Conservation (phyloP, 37 sponge, comb jelly and placozoan species). For the Petrosia ficiformis region DNA sequence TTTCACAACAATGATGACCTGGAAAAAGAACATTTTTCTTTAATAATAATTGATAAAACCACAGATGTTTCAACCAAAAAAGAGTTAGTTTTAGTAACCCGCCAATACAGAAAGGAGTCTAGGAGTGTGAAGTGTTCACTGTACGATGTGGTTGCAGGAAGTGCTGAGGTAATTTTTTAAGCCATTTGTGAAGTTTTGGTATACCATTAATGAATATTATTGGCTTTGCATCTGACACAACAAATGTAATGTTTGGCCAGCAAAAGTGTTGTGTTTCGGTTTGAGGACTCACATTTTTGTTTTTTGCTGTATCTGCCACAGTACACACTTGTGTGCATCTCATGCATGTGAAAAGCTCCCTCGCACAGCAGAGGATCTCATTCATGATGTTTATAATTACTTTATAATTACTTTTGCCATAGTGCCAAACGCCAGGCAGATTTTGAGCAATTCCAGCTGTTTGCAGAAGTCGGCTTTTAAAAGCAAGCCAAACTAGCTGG, state of each 20-base stretch:
- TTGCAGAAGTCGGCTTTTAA: constrained; percentile 15
- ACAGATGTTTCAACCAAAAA: constrained; percentile 5
- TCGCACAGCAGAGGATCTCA: constrained; percentile 28
- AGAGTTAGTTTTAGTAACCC: neutral
- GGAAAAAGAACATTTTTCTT: neutral
- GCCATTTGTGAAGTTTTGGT: too few species aligned
- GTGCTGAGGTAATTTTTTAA: too few species aligned
- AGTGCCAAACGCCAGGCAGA: constrained; percentile 33
- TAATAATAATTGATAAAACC: constrained; percentile 9
- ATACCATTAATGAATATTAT: too few species aligned
- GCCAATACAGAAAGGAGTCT: neutral
- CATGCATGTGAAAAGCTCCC: too few species aligned
- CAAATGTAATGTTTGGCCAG: too few species aligned
- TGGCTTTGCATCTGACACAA: too few species aligned
- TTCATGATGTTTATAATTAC: too few species aligned
- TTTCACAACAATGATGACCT: neutral
- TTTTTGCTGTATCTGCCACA: too few species aligned
- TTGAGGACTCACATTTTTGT: too few species aligned
- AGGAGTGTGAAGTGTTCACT: neutral
- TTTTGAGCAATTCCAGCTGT: constrained; percentile 22
- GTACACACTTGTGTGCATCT: too few species aligned
- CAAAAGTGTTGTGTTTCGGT: too few species aligned
- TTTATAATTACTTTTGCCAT: constrained; percentile 28
- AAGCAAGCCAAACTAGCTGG: constrained; percentile 30
- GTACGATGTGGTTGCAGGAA: too few species aligned